A percentile compares a stretch with the other conserved stretches of the same genome.
These are phyloP conservation scores for Podarcis lilfordi DNA, from an alignment of 2,797 vertebrate genomes.

Conservation along the genomic window DNA sequence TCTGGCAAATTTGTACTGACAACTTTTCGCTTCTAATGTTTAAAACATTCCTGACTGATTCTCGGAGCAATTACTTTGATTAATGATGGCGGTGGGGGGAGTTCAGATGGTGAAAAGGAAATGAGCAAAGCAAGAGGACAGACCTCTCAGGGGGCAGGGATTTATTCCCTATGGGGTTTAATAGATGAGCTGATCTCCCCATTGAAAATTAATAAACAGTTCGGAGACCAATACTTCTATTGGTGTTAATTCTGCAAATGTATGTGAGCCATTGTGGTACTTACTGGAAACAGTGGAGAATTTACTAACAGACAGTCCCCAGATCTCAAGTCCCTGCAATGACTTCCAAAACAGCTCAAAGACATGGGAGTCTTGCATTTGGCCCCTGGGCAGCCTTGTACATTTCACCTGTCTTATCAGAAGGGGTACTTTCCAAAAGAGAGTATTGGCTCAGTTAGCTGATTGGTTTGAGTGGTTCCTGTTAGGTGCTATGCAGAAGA, in stretches of 20 bases:
- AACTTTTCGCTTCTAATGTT: conserved; percentile 63
- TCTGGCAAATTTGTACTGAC: conserved; percentile 59
- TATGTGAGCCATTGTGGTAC: conserved; percentile 1
- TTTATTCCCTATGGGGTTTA: conserved; percentile 48
- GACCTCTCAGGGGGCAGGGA: conserved; percentile 6
- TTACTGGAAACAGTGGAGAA: background rate
- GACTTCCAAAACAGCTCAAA: background rate
- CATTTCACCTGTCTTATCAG: background rate
- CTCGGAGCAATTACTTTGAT: conserved; percentile 69
- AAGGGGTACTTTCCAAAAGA: background rate
- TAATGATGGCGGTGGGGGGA: conserved; percentile 48
- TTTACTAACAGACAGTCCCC: background rate
- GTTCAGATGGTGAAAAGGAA: conserved; percentile 65
- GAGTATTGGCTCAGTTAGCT: background rate
- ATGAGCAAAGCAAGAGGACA: conserved; percentile 16
- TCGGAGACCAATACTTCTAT: conserved; percentile 17
- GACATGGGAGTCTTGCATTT: background rate
- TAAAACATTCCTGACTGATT: conserved; percentile 63
- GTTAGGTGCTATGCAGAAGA: background rate
- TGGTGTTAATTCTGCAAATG: background rate
- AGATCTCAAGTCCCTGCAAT: background rate
- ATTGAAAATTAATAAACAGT: conserved; percentile 36
- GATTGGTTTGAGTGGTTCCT: background rate
- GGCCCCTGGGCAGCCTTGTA: background rate
- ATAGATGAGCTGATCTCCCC: conserved; percentile 15